Conservation (phyloP, 1,140 invertebrate genomes). For the Sycobia sp. region DNA sequence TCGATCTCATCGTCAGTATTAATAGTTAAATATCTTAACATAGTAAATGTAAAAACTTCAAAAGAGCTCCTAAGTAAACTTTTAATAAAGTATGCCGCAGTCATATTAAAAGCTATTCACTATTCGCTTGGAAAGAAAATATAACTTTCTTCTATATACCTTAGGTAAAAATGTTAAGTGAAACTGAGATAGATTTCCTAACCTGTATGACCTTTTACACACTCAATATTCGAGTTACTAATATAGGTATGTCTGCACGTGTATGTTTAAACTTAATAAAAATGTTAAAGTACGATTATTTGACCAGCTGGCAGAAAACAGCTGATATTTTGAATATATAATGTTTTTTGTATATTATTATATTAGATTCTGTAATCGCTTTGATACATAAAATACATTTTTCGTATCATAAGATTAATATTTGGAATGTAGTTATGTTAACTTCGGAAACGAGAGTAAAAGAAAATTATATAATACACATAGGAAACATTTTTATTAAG, state of each 20-base stretch:
- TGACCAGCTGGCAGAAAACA: not conserved
- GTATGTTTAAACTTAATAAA: not conserved
- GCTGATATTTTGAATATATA: too few relatives aligned
- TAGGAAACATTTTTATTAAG: slow-evolving; percentile 4
- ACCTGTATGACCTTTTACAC: slow-evolving; percentile 11
- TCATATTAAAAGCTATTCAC: slow-evolving; percentile 11
- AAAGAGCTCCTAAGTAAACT: too few relatives aligned
- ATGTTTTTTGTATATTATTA: not conserved
- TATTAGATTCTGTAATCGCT: slow-evolving; percentile 3
- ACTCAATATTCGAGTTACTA: slow-evolving; percentile 1
- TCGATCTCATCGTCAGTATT: too few relatives aligned
- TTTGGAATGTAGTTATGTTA: slow-evolving; percentile 19
- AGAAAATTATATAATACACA: not conserved
- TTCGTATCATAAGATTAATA: slow-evolving; percentile 16
- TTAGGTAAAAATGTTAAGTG: not conserved
- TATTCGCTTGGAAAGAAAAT: not conserved
- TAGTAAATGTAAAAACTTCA: too few relatives aligned
- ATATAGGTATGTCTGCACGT: slow-evolving; percentile 7
- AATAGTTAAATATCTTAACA: too few relatives aligned
- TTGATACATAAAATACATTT: slow-evolving; percentile 7
- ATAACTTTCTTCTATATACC: not conserved
- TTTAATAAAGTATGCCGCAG: too few relatives aligned
- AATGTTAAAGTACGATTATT: slow-evolving; percentile 1
- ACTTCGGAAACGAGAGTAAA: slow-evolving; percentile 14
- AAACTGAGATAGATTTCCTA: not conserved